Percentiles rank a stretch among this genome's conserved stretches.
phyloP scores from a whole-genome alignment of 1,140 invertebrate genomes.

The Theocolax elegans region DNA sequence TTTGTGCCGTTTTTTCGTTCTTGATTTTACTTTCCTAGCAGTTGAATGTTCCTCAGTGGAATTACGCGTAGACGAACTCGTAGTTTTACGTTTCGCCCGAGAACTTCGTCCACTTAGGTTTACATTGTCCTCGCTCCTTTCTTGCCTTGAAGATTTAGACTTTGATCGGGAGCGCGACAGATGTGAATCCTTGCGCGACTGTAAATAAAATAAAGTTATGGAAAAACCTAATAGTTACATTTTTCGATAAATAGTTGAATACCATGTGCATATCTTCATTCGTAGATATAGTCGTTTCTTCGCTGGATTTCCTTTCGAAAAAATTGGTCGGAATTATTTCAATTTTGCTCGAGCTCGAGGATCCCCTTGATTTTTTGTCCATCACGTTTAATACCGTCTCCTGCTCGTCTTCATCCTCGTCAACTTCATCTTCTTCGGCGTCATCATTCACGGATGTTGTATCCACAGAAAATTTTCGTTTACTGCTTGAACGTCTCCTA shows the following conservation, averaged over 20 bases:
- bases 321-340: constrained; percentile 31
- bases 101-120: constrained; percentile 20
- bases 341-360: constrained; percentile 31
- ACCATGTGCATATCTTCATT: constrained; percentile 43
- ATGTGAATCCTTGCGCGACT: constrained; percentile 4
- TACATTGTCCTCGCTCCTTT: neutral
- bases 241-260: constrained; percentile 19
- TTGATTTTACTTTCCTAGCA: constrained; percentile 12
- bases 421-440: constrained; percentile 14
- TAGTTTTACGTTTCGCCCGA: constrained; percentile 33
- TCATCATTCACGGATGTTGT: neutral
- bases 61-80: constrained; percentile 36
- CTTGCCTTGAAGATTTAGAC: constrained; percentile 1
- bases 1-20: constrained; percentile 38
- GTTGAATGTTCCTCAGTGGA: constrained; percentile 29
- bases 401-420: constrained; percentile 20
- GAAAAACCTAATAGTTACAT: too few relatives aligned
- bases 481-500: neutral
- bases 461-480: constrained; percentile 10
- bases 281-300: constrained; percentile 40
- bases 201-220: neutral
- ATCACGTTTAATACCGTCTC: constrained; percentile 1
- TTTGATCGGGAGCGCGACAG: neutral
- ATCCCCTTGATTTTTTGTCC: constrained; percentile 18
- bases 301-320: constrained; percentile 21